Conservation (phyloP, 2,888 invertebrate species). For the Criorhina ranunculi region DNA sequence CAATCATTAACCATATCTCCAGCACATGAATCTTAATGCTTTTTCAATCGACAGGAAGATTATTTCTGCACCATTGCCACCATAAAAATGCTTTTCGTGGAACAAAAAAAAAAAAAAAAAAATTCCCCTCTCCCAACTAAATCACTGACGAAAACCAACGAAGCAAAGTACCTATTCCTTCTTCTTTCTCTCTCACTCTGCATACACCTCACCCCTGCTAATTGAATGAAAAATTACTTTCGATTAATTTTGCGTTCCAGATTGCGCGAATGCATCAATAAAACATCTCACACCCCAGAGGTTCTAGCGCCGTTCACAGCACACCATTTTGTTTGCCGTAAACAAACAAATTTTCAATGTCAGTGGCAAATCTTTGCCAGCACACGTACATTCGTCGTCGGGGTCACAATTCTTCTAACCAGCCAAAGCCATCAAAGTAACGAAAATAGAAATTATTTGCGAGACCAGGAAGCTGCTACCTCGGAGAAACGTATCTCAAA, state of each 20-base stretch:
- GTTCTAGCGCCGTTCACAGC: neutral
- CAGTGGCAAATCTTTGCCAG: constrained; percentile 1
- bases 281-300: constrained; percentile 15
- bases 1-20: constrained; percentile 33
- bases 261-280: constrained; percentile 15
- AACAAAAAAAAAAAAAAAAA: neutral
- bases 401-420: constrained; percentile 13
- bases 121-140: neutral
- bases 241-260: constrained; percentile 20
- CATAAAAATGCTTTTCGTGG: neutral
- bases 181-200: neutral
- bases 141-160: constrained; percentile 13
- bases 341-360: constrained; percentile 12
- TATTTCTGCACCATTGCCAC: constrained; percentile 14
- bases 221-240: constrained; percentile 26
- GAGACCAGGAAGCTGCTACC: constrained; percentile 1
- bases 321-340: neutral
- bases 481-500: neutral
- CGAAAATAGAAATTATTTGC: neutral
- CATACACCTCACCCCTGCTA: constrained; percentile 1
- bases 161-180: neutral
- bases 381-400: neutral
- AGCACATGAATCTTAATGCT: constrained; percentile 20
- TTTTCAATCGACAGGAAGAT: constrained; percentile 29
- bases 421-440: neutral